Evolutionary conservation across 2,797 vertebrate genomes (phyloP), one percentile per base, ranked within the genome.

Genomic region (Acipenser oxyrinchus): DNA sequence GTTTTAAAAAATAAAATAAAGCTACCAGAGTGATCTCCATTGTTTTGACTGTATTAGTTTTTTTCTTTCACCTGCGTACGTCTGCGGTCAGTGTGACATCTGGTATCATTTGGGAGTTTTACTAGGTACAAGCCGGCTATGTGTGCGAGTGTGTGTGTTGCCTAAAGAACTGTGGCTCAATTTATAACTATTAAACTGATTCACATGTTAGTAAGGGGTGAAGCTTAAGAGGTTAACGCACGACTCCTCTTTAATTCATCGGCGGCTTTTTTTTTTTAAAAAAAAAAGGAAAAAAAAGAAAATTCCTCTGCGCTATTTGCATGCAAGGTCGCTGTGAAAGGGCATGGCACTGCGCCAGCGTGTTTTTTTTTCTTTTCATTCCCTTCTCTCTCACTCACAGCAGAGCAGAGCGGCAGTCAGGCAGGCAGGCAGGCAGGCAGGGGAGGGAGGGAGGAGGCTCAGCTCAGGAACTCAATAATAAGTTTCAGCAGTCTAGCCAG

Each of bases 401-500:
- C 69, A 80, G 87, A 86, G 84, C 86, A 61, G 87, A 86, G 81
- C 80, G 77, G 58, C 69, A 67, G 80, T 68, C 82, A 37, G 80
- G 71, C 68, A 7, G 68, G 81, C 23, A 37, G 77, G 57, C 69
- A 67, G 80, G 69, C 82, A 23, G 80, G 71, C 68, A 7, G 68
- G 81, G 76, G 75, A 63, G 60, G 48, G 71, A 86, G 85, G 86
- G 86, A 87, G 89, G 87, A 90, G 86, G 88, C 88, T 85, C 81
- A 85, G 81, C 87, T 90, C 92, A 91, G 91, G 89, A 93, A 92
- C 93, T 93, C 94, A 92, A 92, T 93, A 92, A 94, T 88, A 94
- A 95, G 93, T 95, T 95, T 92, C 92, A 93, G 88, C 92, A 92
- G 93, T 95, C 93, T 95, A 92, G 94, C 94, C 93, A 93, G 92